Percentiles rank a stretch among this genome's conserved stretches.
These are phyloP conservation scores for Malacoctenus gilli DNA, from an alignment of 2,797 vertebrate genomes.

Conservation along the genomic window DNA sequence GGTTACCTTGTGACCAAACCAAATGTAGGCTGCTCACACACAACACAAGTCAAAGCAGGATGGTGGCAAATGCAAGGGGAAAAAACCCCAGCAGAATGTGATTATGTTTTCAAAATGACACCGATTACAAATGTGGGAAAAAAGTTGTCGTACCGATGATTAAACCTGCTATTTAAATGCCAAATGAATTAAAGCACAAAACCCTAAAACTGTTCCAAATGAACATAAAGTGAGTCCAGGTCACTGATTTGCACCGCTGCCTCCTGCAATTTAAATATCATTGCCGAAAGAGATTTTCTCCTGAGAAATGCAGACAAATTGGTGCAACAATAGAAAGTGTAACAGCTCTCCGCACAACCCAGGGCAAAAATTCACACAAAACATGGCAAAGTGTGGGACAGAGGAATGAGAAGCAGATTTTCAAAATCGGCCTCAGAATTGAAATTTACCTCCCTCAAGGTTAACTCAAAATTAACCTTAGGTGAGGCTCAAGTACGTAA, in stretches of 20 bases:
- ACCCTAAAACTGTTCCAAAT: too few relatives aligned
- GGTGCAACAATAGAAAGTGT: too few relatives aligned
- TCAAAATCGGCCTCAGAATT: constrained; percentile 6
- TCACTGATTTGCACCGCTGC: background rate
- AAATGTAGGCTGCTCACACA: constrained; percentile 29
- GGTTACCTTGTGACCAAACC: constrained; percentile 28
- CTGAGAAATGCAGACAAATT: too few relatives aligned
- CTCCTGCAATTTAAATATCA: background rate
- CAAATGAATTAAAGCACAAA: background rate
- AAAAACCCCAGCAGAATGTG: background rate
- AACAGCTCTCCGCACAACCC: too few relatives aligned
- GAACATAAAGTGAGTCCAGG: background rate
- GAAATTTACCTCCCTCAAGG: too few relatives aligned
- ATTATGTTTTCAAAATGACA: background rate
- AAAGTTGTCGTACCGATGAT: background rate
- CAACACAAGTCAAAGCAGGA: constrained; percentile 13
- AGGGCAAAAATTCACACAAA: too few relatives aligned
- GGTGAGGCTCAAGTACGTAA: background rate
- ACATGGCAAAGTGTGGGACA: too few relatives aligned
- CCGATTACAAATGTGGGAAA: too few relatives aligned
- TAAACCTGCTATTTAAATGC: background rate
- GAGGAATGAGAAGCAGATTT: too few relatives aligned
- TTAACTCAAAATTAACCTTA: background rate
- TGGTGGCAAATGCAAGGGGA: background rate
- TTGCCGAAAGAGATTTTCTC: too few relatives aligned